These are phyloP conservation scores for Python bivittatus DNA, from an alignment of 2,113 vertebrate species.

Conservation along the genomic window DNA sequence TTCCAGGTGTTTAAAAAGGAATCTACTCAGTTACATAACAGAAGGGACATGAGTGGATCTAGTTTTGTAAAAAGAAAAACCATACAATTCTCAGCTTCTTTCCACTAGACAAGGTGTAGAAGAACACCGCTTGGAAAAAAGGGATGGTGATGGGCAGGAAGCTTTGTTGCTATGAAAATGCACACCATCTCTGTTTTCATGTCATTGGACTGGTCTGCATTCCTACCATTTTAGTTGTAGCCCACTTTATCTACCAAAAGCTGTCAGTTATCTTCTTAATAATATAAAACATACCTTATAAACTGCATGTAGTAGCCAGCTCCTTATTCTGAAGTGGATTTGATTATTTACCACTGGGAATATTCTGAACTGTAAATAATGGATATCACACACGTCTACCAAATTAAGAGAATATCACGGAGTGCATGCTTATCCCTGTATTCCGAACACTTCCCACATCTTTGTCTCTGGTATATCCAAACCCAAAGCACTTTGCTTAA, in stretches of 20 bases:
- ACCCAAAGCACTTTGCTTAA: neutral
- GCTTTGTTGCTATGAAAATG: neutral
- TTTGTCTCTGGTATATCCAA: neutral
- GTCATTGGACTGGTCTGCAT: neutral
- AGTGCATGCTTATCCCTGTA: neutral
- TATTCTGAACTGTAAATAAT: neutral
- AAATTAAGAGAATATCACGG: neutral
- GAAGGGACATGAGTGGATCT: neutral
- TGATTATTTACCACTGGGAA: neutral
- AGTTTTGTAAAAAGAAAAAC: neutral
- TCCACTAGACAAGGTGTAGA: neutral
- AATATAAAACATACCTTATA: neutral
- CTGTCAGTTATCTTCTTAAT: too few species aligned
- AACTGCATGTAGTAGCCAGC: neutral
- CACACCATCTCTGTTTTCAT: neutral
- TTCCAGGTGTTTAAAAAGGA: neutral
- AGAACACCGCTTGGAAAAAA: neutral
- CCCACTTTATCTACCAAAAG: neutral
- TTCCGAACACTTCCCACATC: neutral
- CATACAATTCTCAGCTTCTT: neutral
- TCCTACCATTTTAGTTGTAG: neutral
- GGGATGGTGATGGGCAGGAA: neutral
- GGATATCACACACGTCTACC: neutral
- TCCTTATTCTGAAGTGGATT: neutral
- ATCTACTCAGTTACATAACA: neutral